Conservation (phyloP, 1,140 invertebrate genomes). For the Lanistes nyassanus region DNA sequence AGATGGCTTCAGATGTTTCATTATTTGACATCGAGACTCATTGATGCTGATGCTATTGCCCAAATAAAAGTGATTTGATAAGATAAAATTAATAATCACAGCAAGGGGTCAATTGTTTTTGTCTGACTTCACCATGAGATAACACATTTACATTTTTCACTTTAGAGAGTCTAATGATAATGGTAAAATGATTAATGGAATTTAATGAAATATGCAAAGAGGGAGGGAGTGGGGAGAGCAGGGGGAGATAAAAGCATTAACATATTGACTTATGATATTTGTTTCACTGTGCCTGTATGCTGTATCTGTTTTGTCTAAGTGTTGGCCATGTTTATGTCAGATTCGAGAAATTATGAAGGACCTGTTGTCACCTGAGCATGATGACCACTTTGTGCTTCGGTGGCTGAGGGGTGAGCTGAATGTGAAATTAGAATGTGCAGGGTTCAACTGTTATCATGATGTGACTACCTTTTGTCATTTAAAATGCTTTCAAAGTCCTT, state of each 20-base stretch:
- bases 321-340: constrained; percentile 30
- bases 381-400: constrained; percentile 81
- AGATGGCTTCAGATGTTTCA: no score
- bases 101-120: no score
- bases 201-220: background rate
- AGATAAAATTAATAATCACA: no score
- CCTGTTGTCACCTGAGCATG: constrained; percentile 58
- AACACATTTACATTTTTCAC: no score
- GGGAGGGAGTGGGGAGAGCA: background rate
- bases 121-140: no score
- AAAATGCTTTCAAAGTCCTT: background rate
- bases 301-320: background rate
- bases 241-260: background rate
- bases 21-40: no score
- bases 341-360: constrained; percentile 51
- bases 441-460: background rate
- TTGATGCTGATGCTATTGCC: no score
- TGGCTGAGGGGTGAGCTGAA: constrained; percentile 81
- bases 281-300: background rate
- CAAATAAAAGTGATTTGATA: no score
- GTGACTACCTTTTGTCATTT: background rate
- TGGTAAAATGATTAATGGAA: no score
- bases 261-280: background rate
- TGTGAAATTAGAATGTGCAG: background rate
- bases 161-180: no score